These are phyloP conservation scores for Castor canadensis DNA, from an alignment of 2,113 vertebrate genomes.

Conservation along the genomic window DNA sequence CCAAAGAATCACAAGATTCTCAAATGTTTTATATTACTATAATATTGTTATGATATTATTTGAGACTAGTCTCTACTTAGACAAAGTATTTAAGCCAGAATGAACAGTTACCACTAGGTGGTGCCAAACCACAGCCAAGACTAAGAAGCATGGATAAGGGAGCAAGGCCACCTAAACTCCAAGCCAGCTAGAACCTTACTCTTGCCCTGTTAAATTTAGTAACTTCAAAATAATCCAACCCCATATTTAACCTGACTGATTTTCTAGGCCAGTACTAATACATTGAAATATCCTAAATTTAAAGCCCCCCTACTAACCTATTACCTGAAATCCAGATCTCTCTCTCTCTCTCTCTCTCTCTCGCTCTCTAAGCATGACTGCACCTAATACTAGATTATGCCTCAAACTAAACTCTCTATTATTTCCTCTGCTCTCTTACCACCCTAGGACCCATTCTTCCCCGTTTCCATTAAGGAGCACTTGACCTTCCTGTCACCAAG, in stretches of 20 bases:
- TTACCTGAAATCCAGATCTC: not conserved
- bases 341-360: not conserved
- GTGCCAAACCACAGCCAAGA: constrained; percentile 35
- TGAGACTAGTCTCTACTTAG: too few relatives aligned
- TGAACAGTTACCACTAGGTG: constrained; percentile 52
- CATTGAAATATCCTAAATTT: constrained; percentile 1
- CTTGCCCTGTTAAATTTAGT: not conserved
- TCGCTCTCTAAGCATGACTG: too few relatives aligned
- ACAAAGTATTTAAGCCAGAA: not conserved
- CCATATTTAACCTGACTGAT: not conserved
- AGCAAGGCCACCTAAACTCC: not conserved
- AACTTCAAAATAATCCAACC: not conserved
- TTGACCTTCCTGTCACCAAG: not conserved
- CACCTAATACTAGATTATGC: not conserved
- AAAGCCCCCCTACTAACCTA: not conserved
- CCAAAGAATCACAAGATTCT: not conserved
- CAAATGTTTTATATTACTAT: not conserved
- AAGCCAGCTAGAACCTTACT: not conserved
- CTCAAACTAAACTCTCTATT: not conserved
- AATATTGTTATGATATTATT: too few relatives aligned
- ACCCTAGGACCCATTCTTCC: not conserved
- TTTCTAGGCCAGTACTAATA: not conserved
- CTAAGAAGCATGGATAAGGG: not conserved
- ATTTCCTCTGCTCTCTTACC: not conserved
- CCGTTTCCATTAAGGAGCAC: not conserved